These are phyloP conservation scores for Eubasilissa regina DNA, from an alignment of 1,140 invertebrate genomes.

Conservation along the genomic window DNA sequence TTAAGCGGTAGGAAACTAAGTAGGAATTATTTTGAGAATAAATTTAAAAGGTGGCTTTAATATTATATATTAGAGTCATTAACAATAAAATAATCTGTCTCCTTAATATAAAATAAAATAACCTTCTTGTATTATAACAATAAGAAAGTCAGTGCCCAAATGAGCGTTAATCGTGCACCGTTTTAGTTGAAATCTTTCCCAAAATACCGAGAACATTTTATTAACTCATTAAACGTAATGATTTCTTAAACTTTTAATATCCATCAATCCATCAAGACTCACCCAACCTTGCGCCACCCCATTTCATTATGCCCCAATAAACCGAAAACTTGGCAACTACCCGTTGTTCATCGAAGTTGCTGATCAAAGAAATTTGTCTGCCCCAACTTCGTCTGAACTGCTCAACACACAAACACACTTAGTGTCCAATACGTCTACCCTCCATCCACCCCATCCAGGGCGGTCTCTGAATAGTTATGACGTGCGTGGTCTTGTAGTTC, in stretches of 20 bases:
- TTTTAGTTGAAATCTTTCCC: neutral
- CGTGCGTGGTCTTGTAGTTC: conserved; percentile 33
- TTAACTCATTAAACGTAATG: conserved; percentile 27
- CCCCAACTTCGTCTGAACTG: neutral
- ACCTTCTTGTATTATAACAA: no score
- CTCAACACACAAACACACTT: conserved; percentile 43
- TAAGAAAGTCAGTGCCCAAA: no score
- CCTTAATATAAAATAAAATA: no score
- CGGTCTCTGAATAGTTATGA: conserved; percentile 45
- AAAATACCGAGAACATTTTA: neutral
- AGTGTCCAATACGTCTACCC: conserved; percentile 2
- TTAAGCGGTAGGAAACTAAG: no score
- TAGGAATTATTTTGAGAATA: no score
- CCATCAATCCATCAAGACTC: conserved; percentile 21
- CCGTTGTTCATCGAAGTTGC: conserved; percentile 26
- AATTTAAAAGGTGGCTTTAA: no score
- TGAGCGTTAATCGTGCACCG: conserved; percentile 4
- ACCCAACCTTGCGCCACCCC: neutral
- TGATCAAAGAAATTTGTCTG: conserved; percentile 39
- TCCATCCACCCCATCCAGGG: neutral
- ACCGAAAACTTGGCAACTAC: conserved; percentile 19
- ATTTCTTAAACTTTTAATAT: conserved; percentile 35
- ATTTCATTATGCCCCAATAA: conserved; percentile 29
- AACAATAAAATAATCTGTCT: no score
- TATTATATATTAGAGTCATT: no score